Conservation (phyloP, 2,888 invertebrate species). For the Eilema griseolum region DNA sequence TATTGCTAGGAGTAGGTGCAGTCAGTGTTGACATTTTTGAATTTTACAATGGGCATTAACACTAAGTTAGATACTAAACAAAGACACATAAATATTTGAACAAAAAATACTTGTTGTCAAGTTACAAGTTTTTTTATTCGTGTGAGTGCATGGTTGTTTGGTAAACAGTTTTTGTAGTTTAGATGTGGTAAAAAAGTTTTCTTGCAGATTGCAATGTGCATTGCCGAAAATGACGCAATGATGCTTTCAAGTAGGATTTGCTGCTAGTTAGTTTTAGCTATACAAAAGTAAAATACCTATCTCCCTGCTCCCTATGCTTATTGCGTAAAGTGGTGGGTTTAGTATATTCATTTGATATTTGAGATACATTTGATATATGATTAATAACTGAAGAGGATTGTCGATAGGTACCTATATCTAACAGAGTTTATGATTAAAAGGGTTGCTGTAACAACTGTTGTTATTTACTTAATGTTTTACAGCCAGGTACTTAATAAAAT, state of each 20-base stretch:
- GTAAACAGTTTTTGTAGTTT: not conserved
- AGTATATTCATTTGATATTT: no score
- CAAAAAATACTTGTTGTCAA: not conserved
- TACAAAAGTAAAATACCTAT: no score
- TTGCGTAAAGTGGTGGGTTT: no score
- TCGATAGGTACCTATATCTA: no score
- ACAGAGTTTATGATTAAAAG: no score
- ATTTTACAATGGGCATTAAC: not conserved
- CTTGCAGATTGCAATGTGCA: not conserved
- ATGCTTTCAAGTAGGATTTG: not conserved
- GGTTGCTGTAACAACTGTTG: no score
- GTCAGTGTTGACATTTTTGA: not conserved
- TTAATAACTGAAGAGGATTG: no score
- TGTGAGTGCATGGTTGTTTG: not conserved
- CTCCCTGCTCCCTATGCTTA: no score
- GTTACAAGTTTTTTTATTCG: not conserved
- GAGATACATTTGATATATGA: no score
- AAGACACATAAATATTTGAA: not conserved
- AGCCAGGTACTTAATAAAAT: no score
- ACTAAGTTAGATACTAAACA: not conserved
- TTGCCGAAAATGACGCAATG: not conserved
- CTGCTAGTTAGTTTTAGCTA: no score
- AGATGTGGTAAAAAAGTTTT: not conserved
- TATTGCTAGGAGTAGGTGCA: not conserved
- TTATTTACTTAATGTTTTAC: no score